phyloP scores from a whole-genome alignment of 2,113 vertebrate species.

The Mobula birostris region DNA sequence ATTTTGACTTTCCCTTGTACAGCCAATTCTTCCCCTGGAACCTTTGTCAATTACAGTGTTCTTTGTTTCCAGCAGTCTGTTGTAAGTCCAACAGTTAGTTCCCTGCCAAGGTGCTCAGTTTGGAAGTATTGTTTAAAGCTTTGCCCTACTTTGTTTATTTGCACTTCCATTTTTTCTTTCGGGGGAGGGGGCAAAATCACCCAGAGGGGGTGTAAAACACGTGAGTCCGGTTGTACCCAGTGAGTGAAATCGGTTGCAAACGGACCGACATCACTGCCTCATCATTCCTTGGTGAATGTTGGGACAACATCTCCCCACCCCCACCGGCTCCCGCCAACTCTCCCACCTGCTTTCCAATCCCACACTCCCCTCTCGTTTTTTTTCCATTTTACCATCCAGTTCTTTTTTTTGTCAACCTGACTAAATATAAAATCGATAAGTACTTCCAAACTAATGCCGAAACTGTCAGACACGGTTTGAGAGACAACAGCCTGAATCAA shows the following conservation, averaged over 20 bases:
- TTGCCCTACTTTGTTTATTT: neutral
- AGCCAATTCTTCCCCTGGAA: slow-evolving; percentile 31
- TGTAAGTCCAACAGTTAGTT: slow-evolving; percentile 35
- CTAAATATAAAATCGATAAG: slow-evolving; percentile 9
- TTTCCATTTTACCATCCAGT: no score
- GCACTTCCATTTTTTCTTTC: no score
- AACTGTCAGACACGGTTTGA: neutral
- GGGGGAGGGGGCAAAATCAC: no score
- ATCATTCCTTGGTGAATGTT: neutral
- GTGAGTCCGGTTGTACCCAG: neutral
- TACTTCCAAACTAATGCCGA: neutral
- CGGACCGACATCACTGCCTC: neutral
- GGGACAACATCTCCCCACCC: neutral
- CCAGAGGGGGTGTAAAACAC: neutral
- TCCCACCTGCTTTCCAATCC: neutral
- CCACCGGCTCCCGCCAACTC: neutral
- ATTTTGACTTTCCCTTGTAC: neutral
- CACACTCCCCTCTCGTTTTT: neutral
- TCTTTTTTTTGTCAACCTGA: neutral
- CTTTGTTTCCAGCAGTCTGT: slow-evolving; percentile 39
- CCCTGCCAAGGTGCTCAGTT: slow-evolving; percentile 40
- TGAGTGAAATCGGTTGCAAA: neutral
- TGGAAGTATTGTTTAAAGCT: neutral
- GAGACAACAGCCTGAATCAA: neutral
- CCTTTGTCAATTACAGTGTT: slow-evolving; percentile 40